Percentiles rank a stretch among this genome's conserved stretches.
These are phyloP conservation scores for Gila orcuttii DNA, from an alignment of 2,113 vertebrate species.

Conservation along the genomic window DNA sequence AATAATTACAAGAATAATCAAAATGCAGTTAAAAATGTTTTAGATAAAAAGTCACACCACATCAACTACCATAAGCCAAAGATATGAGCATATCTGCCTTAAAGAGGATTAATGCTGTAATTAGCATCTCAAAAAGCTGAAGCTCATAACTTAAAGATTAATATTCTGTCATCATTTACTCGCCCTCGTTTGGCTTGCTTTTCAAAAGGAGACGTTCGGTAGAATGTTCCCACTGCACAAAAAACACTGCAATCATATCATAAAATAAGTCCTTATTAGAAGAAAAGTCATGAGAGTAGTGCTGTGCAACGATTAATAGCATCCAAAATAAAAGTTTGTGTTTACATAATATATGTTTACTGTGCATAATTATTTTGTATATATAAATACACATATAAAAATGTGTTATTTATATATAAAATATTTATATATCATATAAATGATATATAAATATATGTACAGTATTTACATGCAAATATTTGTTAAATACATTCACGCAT, in stretches of 20 bases:
- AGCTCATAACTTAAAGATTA: background rate
- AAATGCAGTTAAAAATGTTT: background rate
- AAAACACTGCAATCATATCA: background rate
- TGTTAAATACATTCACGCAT: too few species aligned
- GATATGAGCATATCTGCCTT: slow-evolving; percentile 14
- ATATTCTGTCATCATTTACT: background rate
- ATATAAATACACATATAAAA: too few species aligned
- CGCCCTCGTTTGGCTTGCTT: background rate
- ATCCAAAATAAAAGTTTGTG: too few species aligned
- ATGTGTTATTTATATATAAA: too few species aligned
- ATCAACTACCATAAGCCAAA: background rate
- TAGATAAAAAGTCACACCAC: background rate
- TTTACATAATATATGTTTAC: too few species aligned
- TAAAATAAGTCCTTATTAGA: background rate
- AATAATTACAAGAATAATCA: background rate
- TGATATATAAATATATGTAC: too few species aligned
- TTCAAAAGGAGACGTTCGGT: background rate
- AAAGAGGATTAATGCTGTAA: slow-evolving; percentile 4
- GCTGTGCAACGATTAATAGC: background rate
- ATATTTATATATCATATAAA: too few species aligned
- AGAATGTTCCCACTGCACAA: background rate
- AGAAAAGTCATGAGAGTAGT: background rate
- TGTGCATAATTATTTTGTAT: too few species aligned
- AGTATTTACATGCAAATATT: too few species aligned
- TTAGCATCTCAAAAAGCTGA: background rate